Evolutionary conservation across 37 sponge, comb jelly and placozoan species (phyloP).

Genomic region (Ianthella basta): DNA sequence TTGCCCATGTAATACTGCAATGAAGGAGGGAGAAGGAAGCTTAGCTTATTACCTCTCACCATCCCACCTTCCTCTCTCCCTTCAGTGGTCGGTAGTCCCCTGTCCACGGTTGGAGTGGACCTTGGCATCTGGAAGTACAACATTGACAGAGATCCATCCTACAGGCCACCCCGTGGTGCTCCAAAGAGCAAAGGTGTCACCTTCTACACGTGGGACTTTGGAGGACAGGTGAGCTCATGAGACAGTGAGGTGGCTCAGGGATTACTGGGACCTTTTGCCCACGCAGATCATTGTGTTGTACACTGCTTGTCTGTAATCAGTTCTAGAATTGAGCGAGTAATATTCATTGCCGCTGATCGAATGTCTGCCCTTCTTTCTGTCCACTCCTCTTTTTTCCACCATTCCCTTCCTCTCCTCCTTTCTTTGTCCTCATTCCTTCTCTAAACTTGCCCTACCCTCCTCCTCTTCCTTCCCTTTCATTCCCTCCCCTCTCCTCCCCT

Average conservation of each 20-base stretch:
- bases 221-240: slow-evolving; percentile 73
- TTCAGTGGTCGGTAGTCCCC: slow-evolving; percentile 20
- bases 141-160: slow-evolving; percentile 65
- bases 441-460: too few relatives aligned
- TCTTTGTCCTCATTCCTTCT: neutral
- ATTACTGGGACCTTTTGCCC: too few relatives aligned
- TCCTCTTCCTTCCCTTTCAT: too few relatives aligned
- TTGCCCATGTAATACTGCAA: too few relatives aligned
- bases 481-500: too few relatives aligned
- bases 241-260: too few relatives aligned
- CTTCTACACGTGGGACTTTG: slow-evolving; percentile 96
- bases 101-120: slow-evolving; percentile 94
- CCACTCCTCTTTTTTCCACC: neutral
- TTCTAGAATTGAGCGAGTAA: too few relatives aligned
- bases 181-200: slow-evolving; percentile 66
- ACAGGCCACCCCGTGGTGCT: slow-evolving; percentile 16
- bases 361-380: neutral
- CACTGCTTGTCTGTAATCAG: too few relatives aligned
- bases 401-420: neutral
- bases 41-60: neutral
- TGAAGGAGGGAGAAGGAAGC: too few relatives aligned
- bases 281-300: too few relatives aligned
- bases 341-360: too few relatives aligned
- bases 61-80: neutral
- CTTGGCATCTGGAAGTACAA: slow-evolving; percentile 89